These are phyloP conservation scores for Eupithecia exiguata DNA, from an alignment of 2,888 invertebrate genomes.

Conservation along the genomic window DNA sequence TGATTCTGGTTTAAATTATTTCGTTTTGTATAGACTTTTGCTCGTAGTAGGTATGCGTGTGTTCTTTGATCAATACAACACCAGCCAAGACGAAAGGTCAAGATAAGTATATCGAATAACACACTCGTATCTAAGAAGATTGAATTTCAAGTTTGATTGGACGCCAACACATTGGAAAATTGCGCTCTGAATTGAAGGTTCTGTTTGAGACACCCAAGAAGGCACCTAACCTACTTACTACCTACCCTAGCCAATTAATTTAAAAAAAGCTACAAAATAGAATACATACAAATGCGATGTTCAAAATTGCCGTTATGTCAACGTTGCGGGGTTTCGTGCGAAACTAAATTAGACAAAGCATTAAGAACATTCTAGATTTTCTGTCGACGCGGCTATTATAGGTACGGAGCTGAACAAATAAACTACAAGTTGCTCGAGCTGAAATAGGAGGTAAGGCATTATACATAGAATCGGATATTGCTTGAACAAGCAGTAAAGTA, in stretches of 20 bases:
- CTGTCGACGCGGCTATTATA: conserved; percentile 34
- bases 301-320: conserved; percentile 17
- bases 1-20: conserved; percentile 7
- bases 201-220: neutral
- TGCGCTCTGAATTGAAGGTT: neutral
- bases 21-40: neutral
- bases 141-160: neutral
- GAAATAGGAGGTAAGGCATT: conserved; percentile 22
- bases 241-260: neutral
- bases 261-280: neutral
- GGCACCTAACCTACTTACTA: too few relatives aligned
- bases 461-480: conserved; percentile 27
- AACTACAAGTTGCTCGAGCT: conserved; percentile 9
- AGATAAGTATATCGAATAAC: neutral
- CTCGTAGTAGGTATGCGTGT: neutral
- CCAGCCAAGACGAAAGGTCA: neutral
- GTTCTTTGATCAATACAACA: neutral
- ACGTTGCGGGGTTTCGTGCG: conserved; percentile 35
- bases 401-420: conserved; percentile 9
- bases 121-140: neutral
- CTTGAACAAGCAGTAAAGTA: conserved; percentile 15
- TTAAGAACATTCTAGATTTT: conserved; percentile 39
- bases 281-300: conserved; percentile 28
- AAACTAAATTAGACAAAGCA: conserved; percentile 38
- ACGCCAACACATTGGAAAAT: neutral